These are phyloP conservation scores for Zaprionus obscuricornis DNA, from an alignment of 2,888 invertebrate genomes.

Conservation along the genomic window DNA sequence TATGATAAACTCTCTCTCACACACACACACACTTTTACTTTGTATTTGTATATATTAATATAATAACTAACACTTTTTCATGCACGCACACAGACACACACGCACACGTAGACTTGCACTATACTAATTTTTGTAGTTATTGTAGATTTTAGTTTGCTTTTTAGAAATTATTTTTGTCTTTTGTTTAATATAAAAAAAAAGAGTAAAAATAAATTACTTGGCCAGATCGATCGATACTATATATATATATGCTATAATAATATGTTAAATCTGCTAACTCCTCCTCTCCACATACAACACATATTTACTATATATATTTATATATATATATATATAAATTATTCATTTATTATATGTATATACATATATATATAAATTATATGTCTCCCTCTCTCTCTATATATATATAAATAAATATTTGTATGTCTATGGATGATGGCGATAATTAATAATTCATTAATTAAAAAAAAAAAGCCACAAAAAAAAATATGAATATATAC, in stretches of 20 bases:
- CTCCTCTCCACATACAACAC: no score
- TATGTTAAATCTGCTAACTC: conserved; percentile 16
- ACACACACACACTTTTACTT: conserved; percentile 2
- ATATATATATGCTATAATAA: conserved; percentile 6
- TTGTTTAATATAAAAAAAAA: conserved; percentile 1
- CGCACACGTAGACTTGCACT: background rate
- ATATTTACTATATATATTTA: no score
- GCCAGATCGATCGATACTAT: conserved; percentile 6
- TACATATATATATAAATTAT: no score
- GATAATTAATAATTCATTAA: no score
- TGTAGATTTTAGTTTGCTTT: conserved; percentile 32
- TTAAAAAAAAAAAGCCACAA: no score
- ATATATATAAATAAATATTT: conserved; percentile 23
- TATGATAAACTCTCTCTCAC: no score
- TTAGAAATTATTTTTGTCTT: conserved; percentile 17
- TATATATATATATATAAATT: no score
- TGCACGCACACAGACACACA: conserved; percentile 44
- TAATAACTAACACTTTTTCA: conserved; percentile 36
- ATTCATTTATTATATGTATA: no score
- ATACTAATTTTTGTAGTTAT: no score
- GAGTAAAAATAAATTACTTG: background rate
- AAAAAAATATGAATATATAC: no score
- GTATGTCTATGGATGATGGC: conserved; percentile 29
- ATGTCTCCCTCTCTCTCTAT: no score
- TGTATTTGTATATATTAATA: conserved; percentile 11